These are phyloP conservation scores for Bryconaethiops microstoma DNA, from an alignment of 2,797 vertebrate species.

Conservation along the genomic window DNA sequence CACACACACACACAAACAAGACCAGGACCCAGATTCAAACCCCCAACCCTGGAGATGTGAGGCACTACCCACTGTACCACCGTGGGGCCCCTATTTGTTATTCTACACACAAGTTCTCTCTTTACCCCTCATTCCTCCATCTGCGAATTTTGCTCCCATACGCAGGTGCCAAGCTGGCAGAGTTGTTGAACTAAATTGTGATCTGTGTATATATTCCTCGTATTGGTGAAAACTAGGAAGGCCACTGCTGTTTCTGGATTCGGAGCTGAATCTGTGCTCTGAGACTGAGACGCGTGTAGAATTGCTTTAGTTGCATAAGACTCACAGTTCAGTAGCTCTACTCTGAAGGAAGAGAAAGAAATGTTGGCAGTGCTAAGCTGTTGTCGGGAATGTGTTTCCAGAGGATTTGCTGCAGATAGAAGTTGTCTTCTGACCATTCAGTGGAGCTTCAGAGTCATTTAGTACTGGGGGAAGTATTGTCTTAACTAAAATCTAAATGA, in stretches of 20 bases:
- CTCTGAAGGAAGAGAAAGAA: slow-evolving; percentile 45
- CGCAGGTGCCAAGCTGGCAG: slow-evolving; percentile 54
- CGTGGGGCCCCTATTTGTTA: neutral
- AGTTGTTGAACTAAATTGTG: slow-evolving; percentile 63
- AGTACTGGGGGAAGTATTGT: neutral
- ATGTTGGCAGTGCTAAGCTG: slow-evolving; percentile 48
- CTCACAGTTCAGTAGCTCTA: slow-evolving; percentile 26
- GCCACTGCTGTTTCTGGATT: slow-evolving; percentile 60
- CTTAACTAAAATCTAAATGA: neutral
- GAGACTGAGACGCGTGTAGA: slow-evolving; percentile 35
- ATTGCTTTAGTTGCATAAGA: slow-evolving; percentile 30
- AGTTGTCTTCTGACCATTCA: slow-evolving; percentile 46
- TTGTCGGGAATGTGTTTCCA: slow-evolving; percentile 25
- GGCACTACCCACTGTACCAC: too few relatives aligned
- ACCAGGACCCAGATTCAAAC: too few relatives aligned
- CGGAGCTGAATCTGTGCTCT: slow-evolving; percentile 44
- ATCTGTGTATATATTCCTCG: slow-evolving; percentile 59
- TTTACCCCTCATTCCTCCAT: slow-evolving; percentile 47
- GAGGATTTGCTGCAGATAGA: neutral
- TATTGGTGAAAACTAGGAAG: slow-evolving; percentile 56
- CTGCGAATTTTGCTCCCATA: slow-evolving; percentile 40
- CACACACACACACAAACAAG: too few relatives aligned
- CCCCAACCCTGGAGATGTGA: too few relatives aligned
- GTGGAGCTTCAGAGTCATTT: slow-evolving; percentile 41
- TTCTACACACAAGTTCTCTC: slow-evolving; percentile 33